Evolutionary conservation across 2,888 invertebrate species (phyloP).

Genomic region (Drosophila helvetica): DNA sequence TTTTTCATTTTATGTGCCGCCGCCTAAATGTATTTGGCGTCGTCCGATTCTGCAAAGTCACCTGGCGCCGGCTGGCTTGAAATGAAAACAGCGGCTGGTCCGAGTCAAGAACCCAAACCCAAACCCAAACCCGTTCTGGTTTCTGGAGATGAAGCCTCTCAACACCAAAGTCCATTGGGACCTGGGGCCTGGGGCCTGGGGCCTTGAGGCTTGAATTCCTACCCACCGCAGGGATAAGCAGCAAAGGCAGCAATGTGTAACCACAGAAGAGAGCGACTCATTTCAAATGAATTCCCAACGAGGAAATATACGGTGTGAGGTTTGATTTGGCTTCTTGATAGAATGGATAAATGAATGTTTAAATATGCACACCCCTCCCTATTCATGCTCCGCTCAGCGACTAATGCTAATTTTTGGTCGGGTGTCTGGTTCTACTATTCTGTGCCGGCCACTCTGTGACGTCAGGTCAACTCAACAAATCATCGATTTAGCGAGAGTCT

Average conservation of each 20-base stretch:
- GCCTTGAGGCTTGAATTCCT: neutral
- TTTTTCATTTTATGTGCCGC: conserved; percentile 48
- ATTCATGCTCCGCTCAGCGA: conserved; percentile 6
- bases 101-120: neutral
- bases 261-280: neutral
- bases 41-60: conserved; percentile 39
- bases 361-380: conserved; percentile 23
- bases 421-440: conserved; percentile 22
- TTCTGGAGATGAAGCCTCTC: conserved; percentile 10
- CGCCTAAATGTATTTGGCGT: conserved; percentile 56
- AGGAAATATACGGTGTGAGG: conserved; percentile 19
- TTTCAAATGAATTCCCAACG: neutral
- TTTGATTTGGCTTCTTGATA: neutral
- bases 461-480: conserved; percentile 15
- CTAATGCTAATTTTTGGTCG: conserved; percentile 35
- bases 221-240: neutral
- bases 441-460: conserved; percentile 13
- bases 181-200: no score
- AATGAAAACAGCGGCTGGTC: neutral
- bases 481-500: conserved; percentile 15
- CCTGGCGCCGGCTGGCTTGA: conserved; percentile 18
- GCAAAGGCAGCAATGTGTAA: neutral
- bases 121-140: conserved; percentile 25
- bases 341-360: conserved; percentile 41
- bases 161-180: neutral